These are phyloP conservation scores for Tachysurus fulvidraco DNA, from an alignment of 2,113 vertebrate genomes.

Conservation along the genomic window DNA sequence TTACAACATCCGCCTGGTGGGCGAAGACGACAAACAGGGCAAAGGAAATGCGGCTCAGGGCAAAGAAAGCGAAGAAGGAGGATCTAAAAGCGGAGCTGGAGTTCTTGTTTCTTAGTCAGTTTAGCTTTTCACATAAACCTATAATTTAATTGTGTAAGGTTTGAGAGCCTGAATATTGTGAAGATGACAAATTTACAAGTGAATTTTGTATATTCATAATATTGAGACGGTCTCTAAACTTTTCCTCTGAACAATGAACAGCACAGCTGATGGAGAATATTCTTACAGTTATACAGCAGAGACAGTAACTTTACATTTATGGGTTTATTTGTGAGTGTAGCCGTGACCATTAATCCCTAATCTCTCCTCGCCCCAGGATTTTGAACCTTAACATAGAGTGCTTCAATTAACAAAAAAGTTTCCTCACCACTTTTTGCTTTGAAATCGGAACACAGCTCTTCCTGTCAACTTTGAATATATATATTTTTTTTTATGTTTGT, in stretches of 20 bases:
- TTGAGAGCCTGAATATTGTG: conserved; percentile 41
- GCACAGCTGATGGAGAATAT: not conserved
- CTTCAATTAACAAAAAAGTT: not conserved
- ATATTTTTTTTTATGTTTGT: conserved; percentile 54
- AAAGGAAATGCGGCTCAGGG: conserved; percentile 63
- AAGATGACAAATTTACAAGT: conserved; percentile 34
- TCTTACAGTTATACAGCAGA: conserved; percentile 3
- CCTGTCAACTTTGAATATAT: conserved; percentile 20
- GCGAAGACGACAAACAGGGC: conserved; percentile 81
- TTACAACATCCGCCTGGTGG: conserved; percentile 90
- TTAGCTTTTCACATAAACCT: conserved; percentile 19
- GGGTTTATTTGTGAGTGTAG: not conserved
- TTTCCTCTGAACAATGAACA: not conserved
- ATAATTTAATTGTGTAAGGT: conserved; percentile 22
- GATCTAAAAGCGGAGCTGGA: conserved; percentile 77
- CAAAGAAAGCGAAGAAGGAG: conserved; percentile 75
- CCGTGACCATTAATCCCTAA: not conserved
- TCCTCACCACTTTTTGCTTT: too few relatives aligned
- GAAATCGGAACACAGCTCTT: conserved; percentile 7
- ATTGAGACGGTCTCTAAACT: not conserved
- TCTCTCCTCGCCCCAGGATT: not conserved
- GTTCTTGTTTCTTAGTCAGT: conserved; percentile 84
- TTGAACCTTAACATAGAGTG: not conserved
- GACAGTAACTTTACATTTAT: not conserved
- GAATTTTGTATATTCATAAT: conserved; percentile 42